phyloP scores from a whole-genome alignment of 2,888 invertebrate genomes.

The Clivina fossor region DNA sequence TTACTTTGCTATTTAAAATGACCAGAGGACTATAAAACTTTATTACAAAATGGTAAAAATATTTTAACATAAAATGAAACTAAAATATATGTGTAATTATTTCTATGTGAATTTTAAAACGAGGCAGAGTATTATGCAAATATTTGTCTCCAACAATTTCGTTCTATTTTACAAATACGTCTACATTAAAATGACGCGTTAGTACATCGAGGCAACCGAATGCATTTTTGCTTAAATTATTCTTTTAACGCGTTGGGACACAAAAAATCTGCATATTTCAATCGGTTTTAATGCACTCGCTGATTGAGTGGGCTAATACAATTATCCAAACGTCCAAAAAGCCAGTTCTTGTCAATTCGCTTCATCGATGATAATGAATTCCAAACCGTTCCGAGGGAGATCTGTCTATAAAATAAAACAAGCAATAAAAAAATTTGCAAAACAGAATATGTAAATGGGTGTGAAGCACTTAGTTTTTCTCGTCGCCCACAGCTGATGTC shows the following conservation, averaged over 20 bases:
- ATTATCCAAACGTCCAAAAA: no score
- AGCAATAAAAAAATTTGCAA: slow-evolving; percentile 27
- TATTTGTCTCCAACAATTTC: background rate
- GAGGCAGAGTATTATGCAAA: no score
- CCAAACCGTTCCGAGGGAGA: no score
- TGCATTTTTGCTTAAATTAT: slow-evolving; percentile 25
- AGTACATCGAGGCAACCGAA: background rate
- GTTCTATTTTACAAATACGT: background rate
- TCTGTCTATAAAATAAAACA: slow-evolving; percentile 32
- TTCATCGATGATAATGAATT: slow-evolving; percentile 29
- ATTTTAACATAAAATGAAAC: no score
- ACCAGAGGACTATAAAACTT: no score
- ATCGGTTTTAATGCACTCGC: slow-evolving; percentile 29
- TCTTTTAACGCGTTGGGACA: slow-evolving; percentile 27
- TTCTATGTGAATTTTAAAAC: no score
- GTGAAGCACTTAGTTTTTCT: slow-evolving; percentile 21
- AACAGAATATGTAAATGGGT: slow-evolving; percentile 26
- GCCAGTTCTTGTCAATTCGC: slow-evolving; percentile 17
- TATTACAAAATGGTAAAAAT: no score
- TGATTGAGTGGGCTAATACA: slow-evolving; percentile 30
- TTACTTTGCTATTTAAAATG: no score
- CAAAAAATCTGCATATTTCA: slow-evolving; percentile 29
- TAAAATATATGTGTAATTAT: no score
- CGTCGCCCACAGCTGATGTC: slow-evolving; percentile 8
- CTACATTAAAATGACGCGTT: background rate